Percentiles rank a stretch among this genome's conserved stretches.
These are phyloP conservation scores for Drosophila hamatofila DNA, from an alignment of 2,888 invertebrate species.

Conservation along the genomic window DNA sequence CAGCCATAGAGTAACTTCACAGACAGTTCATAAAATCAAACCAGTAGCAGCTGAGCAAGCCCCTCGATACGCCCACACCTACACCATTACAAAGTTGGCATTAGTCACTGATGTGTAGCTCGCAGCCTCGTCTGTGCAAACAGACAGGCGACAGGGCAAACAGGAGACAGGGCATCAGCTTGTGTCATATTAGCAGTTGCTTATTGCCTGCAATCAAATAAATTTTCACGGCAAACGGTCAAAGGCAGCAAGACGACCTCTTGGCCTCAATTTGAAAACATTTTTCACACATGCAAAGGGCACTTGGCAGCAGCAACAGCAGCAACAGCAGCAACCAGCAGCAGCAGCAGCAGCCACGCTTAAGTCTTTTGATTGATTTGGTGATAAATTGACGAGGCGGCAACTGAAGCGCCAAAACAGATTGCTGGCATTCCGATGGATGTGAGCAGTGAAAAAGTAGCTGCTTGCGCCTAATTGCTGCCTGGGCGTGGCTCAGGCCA, in stretches of 20 bases:
- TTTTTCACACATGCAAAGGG: conserved; percentile 64
- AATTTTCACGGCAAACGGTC: conserved; percentile 77
- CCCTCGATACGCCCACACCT: conserved; percentile 48
- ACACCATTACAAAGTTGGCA: conserved; percentile 25
- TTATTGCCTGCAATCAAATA: conserved; percentile 79
- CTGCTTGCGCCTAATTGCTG: conserved; percentile 54
- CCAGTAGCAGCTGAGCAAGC: conserved; percentile 50
- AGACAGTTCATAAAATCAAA: conserved; percentile 76
- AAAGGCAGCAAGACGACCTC: conserved; percentile 60
- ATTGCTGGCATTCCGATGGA: conserved; percentile 63
- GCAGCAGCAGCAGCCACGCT: conserved; percentile 32
- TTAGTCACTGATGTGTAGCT: conserved; percentile 56
- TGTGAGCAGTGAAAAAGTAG: conserved; percentile 35
- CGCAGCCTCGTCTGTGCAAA: conserved; percentile 42
- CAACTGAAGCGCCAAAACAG: conserved; percentile 67
- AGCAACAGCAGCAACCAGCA: conserved; percentile 12
- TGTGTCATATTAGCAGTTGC: conserved; percentile 78
- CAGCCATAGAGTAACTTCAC: conserved; percentile 61
- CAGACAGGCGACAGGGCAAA: conserved; percentile 37
- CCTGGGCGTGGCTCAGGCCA: conserved; percentile 35
- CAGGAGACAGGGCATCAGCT: conserved; percentile 45
- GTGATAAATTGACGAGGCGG: conserved; percentile 78
- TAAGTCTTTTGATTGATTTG: conserved; percentile 76
- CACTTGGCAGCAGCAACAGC: conserved; percentile 21
- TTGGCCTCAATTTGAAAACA: conserved; percentile 59